Evolutionary conservation across 2,113 vertebrate genomes (phyloP), one percentile per base, ranked within the genome.

Genomic region (Trinectes maculatus): DNA sequence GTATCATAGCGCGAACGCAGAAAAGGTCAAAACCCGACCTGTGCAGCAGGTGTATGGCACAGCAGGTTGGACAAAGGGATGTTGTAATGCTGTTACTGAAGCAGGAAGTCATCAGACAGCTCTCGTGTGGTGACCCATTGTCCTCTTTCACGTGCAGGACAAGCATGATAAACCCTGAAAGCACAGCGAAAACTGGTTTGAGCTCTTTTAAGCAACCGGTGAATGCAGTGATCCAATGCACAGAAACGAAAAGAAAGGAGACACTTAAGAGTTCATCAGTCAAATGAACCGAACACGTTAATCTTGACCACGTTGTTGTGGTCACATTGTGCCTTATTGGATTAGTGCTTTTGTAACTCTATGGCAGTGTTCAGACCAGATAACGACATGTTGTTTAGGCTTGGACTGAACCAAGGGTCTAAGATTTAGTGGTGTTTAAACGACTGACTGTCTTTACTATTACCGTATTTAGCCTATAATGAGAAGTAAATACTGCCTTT

Each of bases 321-420:
- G 37, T 82, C 77, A 68, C 80, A 69, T 89, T 84, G 74, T 79
- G 66, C 48, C 53, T 71, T 47, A 79, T 68, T 78, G 85, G 87
- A 85, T 90, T 81, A 84, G 49, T 46, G 51, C 74, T 47, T 69
- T 69, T 69, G 55, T 68, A 29, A 13, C 59, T 25, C 22, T n/a
- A 19, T 43, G 60, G 77, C 26, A 21, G 68, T 25, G 26, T 51
- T 80, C 47, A 16, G 52, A 34, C 22, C 66, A 48, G 64, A 78
- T 82, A 85, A 88, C 55, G 54, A 84, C 6, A 54, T 59, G 46
- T 55, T 49, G 49, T 69, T 37, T 6, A 19, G 21, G 19, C 33
- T n/a, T 33, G 31, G 22, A 42, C 22, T 44, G 28, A 57, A 26
- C 21, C 25, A 12, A 26, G 1, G 28, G 36, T 55, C 36, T 13